These are phyloP conservation scores for Apamea sordens DNA, from an alignment of 2,888 invertebrate genomes.

Conservation along the genomic window DNA sequence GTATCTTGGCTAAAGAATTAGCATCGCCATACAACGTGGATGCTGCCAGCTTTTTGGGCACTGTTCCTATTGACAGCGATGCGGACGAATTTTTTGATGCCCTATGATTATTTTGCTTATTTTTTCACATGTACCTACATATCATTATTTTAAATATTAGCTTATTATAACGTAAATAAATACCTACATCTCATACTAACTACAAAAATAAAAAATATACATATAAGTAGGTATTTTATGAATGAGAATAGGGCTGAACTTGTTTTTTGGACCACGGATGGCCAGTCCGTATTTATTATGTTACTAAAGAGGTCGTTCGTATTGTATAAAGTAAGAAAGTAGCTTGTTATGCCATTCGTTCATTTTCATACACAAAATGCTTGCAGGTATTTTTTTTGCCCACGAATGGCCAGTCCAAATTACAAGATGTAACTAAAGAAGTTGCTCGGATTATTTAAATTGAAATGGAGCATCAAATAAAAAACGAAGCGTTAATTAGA, in stretches of 20 bases:
- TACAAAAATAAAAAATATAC: too few species aligned
- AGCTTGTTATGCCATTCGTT: neutral
- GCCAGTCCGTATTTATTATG: neutral
- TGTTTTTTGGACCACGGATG: neutral
- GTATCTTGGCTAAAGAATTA: too few species aligned
- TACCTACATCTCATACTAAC: too few species aligned
- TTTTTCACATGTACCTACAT: too few species aligned
- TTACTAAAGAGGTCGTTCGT: neutral
- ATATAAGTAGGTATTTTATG: too few species aligned
- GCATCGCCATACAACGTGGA: too few species aligned
- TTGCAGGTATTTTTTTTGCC: neutral
- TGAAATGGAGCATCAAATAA: neutral
- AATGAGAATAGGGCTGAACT: neutral
- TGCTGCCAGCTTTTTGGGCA: too few species aligned
- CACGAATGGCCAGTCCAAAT: neutral
- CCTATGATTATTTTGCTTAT: too few species aligned
- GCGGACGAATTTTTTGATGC: too few species aligned
- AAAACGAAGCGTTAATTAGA: neutral
- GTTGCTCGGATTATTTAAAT: neutral
- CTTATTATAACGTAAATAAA: too few species aligned
- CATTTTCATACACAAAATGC: neutral
- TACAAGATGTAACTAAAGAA: neutral
- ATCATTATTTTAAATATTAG: too few species aligned
- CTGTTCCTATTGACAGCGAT: too few species aligned
- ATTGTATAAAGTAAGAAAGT: neutral